These are phyloP conservation scores for Tadarida brasiliensis DNA, from an alignment of 2,797 vertebrate genomes.

Conservation along the genomic window DNA sequence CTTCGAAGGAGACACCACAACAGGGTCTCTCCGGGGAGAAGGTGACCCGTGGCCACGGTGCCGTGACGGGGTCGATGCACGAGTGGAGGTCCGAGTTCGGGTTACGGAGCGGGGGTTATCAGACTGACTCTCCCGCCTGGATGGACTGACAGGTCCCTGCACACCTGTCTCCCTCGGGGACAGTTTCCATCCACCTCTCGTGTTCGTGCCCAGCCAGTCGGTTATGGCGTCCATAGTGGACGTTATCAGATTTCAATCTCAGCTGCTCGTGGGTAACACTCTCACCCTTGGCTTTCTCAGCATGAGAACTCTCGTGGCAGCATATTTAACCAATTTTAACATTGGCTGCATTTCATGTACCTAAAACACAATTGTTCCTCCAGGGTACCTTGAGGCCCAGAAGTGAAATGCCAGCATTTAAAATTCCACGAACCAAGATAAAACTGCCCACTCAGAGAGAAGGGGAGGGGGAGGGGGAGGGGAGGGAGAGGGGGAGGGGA, in stretches of 20 bases:
- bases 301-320: not conserved
- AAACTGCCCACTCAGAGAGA: not conserved
- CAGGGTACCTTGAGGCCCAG: not conserved
- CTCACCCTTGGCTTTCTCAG: not conserved
- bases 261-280: not conserved
- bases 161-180: not conserved
- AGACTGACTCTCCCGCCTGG: not conserved
- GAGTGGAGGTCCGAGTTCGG: not conserved
- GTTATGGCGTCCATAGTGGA: accelerated
- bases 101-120: not conserved
- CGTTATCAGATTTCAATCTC: not conserved
- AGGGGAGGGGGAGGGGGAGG: not conserved
- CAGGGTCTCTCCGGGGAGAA: too few relatives aligned
- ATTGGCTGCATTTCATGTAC: not conserved
- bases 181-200: accelerated
- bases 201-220: accelerated
- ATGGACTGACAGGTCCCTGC: accelerated
- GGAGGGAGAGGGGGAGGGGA: not conserved
- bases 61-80: too few relatives aligned
- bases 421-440: not conserved
- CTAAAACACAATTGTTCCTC: not conserved
- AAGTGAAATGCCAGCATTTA: slow-evolving; percentile 23
- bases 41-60: too few relatives aligned
- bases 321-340: not conserved
- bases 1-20: not conserved